Base-by-base conservation (phyloP, 2,888 invertebrate species). In the Drosophila algonquin region DNA sequence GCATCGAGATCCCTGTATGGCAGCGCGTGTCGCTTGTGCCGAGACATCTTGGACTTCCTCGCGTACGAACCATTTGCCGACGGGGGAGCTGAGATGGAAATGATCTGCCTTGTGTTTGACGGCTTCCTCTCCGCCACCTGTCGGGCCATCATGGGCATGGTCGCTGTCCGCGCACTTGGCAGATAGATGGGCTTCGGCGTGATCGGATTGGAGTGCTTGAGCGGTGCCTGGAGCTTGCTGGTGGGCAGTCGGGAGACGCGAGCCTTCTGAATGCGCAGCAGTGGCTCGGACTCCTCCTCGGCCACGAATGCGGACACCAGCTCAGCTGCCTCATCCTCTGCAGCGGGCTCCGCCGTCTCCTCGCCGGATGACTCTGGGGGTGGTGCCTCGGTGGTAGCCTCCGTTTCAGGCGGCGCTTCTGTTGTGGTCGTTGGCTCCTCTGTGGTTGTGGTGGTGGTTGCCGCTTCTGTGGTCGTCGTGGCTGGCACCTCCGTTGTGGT, bases 181-280 rank as follows among this genome's bases (percentile, higher is more conserved):
- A 87, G 48, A 53, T 87, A 87, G 21, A 60, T 82, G 12, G 89
- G 84, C 55, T 80, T 86, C 0, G 86, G 86, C 6, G 86, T 86
- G 10, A 87, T 75, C 59, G 90, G 71, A 77, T 81, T 68, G 59
- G 72, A 70, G 76, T 72, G 80, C 61, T 68, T 90, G 16, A 73
- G 80, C 14, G 89, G 90, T 0, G 91, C 90, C 64, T 89, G 85
- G 0, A 91, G 65, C 67, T 90, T 90, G n/a, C 82, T 89, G 50
- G 85, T 90, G 18, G 90, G 81, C 53, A 86, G 61, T 1, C 87
- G 75, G 0, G 88, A 83, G 2, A 89, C 89, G 0, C 88, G 80
- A 0, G 87, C 89, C 62, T 90, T 89, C 50, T 90, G 91, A 51
- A 90, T 89, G 12, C 91, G 84, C 27, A 86, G 63, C 59, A 91